Base-by-base conservation (phyloP, 2,888 invertebrate species). In the Poecilus cupreus region DNA sequence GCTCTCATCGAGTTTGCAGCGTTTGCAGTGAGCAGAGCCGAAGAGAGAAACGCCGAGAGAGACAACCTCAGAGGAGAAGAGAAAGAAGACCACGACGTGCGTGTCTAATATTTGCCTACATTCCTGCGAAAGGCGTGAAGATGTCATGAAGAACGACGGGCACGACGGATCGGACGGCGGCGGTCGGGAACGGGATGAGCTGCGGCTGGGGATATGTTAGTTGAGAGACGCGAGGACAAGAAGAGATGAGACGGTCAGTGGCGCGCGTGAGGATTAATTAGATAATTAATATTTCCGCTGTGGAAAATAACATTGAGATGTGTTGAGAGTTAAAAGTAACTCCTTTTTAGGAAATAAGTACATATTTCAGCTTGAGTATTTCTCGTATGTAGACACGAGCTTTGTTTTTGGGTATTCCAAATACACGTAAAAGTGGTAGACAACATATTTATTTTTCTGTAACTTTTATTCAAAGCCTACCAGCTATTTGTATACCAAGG, bases 41-140 rank as follows among this genome's bases (percentile, higher is more conserved):
- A 5, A 18, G 18, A 54, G 10, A 54, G 18, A 54, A 8, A 22
- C 11, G 11, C 8, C 2, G 11, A 54, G 54, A n/a, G n/a, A n/a
- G n/a, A n/a, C n/a, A n/a, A n/a, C n/a, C n/a, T n/a, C n/a, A n/a
- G n/a, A 68, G 32, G 5, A 18, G 37, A 49, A 22, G 49, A 49
- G 43, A 72, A 1, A 72, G 37, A 24, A 1, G 22, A 49, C 26
- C 16, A 16, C 13, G 37, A 79, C 43, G 46, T 70, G 70, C 79
- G 79, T 79, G 46, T 46, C 64, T 76, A 60, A 78, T 70, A 79
- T 79, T 82, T 81, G 75, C 82, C 82, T 79, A 84, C 85, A 86
- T 86, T 86, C 85, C 84, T 85, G 83, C 83, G 83, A 84, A 85
- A 87, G 87, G 87, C 87, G 87, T 86, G 87, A 87, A 87, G 86